Base-by-base conservation (phyloP, 2,113 vertebrate species). In the Anguilla japonica region DNA sequence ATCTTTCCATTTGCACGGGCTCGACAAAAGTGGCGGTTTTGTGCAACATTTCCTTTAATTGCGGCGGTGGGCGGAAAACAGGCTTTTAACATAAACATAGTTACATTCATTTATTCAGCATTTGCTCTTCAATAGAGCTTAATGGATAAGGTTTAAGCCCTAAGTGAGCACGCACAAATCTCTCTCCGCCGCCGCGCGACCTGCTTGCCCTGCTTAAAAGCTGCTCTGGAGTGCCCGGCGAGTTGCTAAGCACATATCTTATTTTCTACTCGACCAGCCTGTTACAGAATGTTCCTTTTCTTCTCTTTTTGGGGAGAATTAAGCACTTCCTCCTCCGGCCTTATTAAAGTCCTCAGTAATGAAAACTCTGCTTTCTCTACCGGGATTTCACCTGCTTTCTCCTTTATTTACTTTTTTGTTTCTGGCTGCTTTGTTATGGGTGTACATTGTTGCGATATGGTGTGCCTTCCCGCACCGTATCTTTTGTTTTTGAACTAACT, bases 71-170 rank as follows among this genome's bases (percentile, higher is more conserved):
- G 94, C 85, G 94, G 94, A 93, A 96, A 96, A 95, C 95, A 96
- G 96, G 96, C 97, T 97, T 97, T 97, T 97, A 97, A 96, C 95
- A 96, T 96, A 96, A 97, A 96, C 96, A 96, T 95, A 96, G 96
- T 96, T 96, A 95, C 95, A 96, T 97, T 97, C 95, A 97, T 97
- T 97, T 97, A 96, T 96, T 96, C 95, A 94, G 94, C 95, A 95
- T 95, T 97, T 96, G 95, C 97, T 97, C 95, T 95, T 97, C 95
- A 97, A 96, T 97, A 96, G 96, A 96, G 95, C 96, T 96, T 97
- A 96, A 97, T 97, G 96, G 96, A 96, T 96, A 95, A 95, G 95
- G 96, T 97, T 97, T 96, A 96, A 96, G 94, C 94, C 94, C 95
- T 96, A 96, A 97, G 95, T 96, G 96, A 97, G 96, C 94, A 92